Conservation (phyloP, 2,113 vertebrate genomes). For the Onychostruthus taczanowskii region DNA sequence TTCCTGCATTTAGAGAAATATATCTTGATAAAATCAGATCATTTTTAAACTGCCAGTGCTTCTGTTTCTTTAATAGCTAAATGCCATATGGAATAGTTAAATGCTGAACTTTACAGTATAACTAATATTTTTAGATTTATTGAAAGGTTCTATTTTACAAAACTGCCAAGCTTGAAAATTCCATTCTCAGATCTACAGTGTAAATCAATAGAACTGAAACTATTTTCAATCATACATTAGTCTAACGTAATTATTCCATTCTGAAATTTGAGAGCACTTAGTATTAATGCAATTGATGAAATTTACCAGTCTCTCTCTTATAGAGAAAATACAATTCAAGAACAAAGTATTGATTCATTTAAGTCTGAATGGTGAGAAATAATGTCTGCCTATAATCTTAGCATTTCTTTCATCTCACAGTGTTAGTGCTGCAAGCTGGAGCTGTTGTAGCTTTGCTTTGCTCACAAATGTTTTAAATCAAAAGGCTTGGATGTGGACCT, state of each 20-base stretch:
- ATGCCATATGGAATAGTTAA: neutral
- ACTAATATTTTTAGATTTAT: conserved; percentile 22
- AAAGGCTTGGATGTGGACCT: neutral
- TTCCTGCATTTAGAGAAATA: neutral
- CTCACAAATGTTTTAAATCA: neutral
- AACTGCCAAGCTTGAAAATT: neutral
- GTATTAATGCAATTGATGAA: neutral
- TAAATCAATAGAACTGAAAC: conserved; percentile 36
- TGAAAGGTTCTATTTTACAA: conserved; percentile 10
- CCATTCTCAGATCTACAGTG: neutral
- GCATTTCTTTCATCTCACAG: neutral
- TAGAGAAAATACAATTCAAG: neutral
- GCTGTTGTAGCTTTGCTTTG: neutral
- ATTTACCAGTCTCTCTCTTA: neutral
- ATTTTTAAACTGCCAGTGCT: neutral
- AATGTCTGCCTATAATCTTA: neutral
- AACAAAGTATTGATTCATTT: conserved; percentile 8
- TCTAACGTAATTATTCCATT: conserved; percentile 31
- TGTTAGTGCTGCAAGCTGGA: neutral
- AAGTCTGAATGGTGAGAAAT: neutral
- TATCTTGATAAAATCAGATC: neutral
- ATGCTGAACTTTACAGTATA: neutral
- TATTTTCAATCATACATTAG: neutral
- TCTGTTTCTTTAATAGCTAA: conserved; percentile 8
- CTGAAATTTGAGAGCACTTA: conserved; percentile 41